These are phyloP conservation scores for Anabacerthia variegaticeps DNA, from an alignment of 2,797 vertebrate species.

Conservation along the genomic window DNA sequence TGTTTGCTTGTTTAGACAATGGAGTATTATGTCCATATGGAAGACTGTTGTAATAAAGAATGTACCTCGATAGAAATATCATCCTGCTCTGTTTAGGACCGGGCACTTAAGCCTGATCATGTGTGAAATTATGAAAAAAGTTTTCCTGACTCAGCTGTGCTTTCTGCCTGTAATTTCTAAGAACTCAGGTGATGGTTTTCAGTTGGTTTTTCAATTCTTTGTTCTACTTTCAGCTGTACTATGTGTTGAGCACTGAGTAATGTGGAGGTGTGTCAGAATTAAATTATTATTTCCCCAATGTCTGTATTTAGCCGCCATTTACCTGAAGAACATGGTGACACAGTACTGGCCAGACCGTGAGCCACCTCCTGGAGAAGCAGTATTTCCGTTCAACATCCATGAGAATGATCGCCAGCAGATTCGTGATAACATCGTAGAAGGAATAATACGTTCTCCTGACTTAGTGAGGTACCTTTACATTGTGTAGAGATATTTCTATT, in stretches of 20 bases:
- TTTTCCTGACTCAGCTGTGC: neutral
- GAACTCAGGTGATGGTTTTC: neutral
- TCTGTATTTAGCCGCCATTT: conserved; percentile 88
- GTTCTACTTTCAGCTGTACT: neutral
- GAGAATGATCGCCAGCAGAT: conserved; percentile 97
- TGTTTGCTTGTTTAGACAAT: neutral
- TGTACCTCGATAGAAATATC: neutral
- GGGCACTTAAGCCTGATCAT: neutral
- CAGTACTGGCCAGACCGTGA: conserved; percentile 98
- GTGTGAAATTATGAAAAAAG: neutral
- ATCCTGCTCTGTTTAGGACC: neutral
- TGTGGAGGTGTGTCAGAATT: neutral
- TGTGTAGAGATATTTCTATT: neutral
- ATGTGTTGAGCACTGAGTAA: neutral
- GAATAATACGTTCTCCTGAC: conserved; percentile 94
- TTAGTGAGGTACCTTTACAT: conserved; percentile 84
- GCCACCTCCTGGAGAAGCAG: conserved; percentile 85
- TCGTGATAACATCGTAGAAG: conserved; percentile 94
- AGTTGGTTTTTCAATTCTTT: neutral
- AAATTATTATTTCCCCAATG: neutral
- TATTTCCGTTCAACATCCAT: conserved; percentile 97
- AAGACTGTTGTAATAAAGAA: neutral
- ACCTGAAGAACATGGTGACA: conserved; percentile 98
- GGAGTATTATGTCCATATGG: neutral
- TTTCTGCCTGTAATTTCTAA: neutral